Evolutionary conservation across 2,888 invertebrate species (phyloP).

Genomic region (Clostera curtula): DNA sequence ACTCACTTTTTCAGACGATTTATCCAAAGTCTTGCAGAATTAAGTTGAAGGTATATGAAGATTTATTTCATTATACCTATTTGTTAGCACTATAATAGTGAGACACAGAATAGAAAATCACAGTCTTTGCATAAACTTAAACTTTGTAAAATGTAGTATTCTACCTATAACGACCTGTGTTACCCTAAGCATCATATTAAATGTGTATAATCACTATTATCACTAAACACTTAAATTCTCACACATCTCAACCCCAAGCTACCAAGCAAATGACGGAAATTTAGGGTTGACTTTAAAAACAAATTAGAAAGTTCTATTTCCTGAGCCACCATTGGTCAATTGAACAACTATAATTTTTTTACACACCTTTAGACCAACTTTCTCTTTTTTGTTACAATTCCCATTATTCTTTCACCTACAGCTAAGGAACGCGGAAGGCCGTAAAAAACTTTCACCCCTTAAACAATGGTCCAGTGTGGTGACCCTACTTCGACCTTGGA

Average conservation of each 20-base stretch:
- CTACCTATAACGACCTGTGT: too few species aligned
- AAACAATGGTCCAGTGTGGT: constrained; percentile 44
- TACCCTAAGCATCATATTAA: too few species aligned
- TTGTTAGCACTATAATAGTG: too few species aligned
- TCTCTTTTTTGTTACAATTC: constrained; percentile 71
- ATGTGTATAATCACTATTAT: too few species aligned
- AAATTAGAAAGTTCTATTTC: constrained; percentile 63
- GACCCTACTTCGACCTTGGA: constrained; percentile 14
- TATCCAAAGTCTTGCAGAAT: too few species aligned
- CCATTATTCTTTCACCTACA: constrained; percentile 53
- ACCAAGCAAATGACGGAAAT: constrained; percentile 52
- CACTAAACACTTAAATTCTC: constrained; percentile 9
- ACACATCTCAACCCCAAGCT: constrained; percentile 34
- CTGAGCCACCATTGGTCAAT: constrained; percentile 49
- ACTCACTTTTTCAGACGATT: too few species aligned
- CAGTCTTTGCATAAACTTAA: too few species aligned
- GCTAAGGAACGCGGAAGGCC: constrained; percentile 62
- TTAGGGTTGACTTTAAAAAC: constrained; percentile 38
- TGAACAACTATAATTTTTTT: constrained; percentile 43
- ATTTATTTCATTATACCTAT: too few species aligned
- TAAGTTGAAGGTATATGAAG: too few species aligned
- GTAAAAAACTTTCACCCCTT: constrained; percentile 58
- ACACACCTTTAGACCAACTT: constrained; percentile 52
- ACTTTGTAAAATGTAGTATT: too few species aligned
- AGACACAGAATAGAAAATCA: too few species aligned